Percentiles rank a stretch among this genome's conserved stretches.
Conservation (phyloP, 2,888 invertebrate genomes). For the Lypha dubia region DNA sequence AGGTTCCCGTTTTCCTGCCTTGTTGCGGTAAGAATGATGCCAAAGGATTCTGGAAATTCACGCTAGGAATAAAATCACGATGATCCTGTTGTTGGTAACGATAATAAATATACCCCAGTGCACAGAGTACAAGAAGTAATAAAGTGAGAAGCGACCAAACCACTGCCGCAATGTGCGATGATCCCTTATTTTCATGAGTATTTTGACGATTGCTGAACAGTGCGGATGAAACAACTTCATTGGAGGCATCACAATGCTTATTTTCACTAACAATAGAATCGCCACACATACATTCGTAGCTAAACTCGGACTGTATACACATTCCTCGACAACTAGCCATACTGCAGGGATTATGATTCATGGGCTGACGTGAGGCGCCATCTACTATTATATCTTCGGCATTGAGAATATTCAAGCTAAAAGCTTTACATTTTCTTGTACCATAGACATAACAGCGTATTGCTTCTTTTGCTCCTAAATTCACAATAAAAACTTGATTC, state of each 20-base stretch:
- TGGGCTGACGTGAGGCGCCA: constrained; percentile 85
- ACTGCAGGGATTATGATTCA: constrained; percentile 84
- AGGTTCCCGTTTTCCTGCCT: constrained; percentile 49
- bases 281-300: constrained; percentile 85
- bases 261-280: constrained; percentile 81
- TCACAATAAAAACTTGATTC: constrained; percentile 89
- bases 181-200: background rate
- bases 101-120: constrained; percentile 79
- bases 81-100: constrained; percentile 83
- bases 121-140: constrained; percentile 69
- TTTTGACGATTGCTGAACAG: constrained; percentile 43
- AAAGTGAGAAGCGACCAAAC: constrained; percentile 70
- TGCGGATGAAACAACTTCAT: constrained; percentile 73
- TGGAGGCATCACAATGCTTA: constrained; percentile 79
- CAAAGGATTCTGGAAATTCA: constrained; percentile 84
- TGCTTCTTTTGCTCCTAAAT: constrained; percentile 85
- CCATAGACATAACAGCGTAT: constrained; percentile 86
- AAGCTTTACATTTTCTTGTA: constrained; percentile 83
- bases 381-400: constrained; percentile 84
- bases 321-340: constrained; percentile 85
- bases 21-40: constrained; percentile 74
- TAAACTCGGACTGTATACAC: constrained; percentile 85
- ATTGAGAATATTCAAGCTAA: constrained; percentile 83
- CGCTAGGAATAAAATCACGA: constrained; percentile 82
- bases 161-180: constrained; percentile 65